These are phyloP conservation scores for Noctuana brunneofusca DNA, from an alignment of 2,888 invertebrate genomes.

Conservation along the genomic window DNA sequence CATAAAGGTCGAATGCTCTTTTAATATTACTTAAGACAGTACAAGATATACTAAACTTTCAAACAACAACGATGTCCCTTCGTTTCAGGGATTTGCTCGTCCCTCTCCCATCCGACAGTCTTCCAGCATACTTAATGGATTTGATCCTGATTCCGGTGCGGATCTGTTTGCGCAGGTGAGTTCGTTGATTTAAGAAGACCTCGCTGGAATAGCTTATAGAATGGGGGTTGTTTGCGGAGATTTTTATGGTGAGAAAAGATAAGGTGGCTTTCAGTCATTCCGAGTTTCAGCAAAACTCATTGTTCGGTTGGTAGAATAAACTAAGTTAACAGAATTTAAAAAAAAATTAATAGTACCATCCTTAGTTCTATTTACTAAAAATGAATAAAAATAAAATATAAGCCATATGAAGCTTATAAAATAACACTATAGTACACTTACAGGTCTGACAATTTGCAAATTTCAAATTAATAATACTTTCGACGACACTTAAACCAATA, in stretches of 20 bases:
- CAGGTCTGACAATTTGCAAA: too few species aligned
- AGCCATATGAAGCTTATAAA: too few species aligned
- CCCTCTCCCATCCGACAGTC: neutral
- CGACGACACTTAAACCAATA: neutral
- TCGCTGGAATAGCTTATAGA: constrained; percentile 5
- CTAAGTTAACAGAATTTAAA: too few species aligned
- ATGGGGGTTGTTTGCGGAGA: neutral
- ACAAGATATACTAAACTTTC: neutral
- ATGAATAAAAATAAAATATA: too few species aligned
- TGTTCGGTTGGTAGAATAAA: neutral
- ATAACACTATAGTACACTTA: too few species aligned
- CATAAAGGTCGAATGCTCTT: too few species aligned
- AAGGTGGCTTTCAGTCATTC: neutral
- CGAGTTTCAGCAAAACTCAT: neutral
- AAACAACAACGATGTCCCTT: neutral
- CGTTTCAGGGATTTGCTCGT: neutral
- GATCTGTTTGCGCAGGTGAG: constrained; percentile 20
- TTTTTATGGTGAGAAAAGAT: neutral
- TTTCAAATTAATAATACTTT: neutral
- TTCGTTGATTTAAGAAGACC: constrained; percentile 11
- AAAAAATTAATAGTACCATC: neutral
- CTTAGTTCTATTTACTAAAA: too few species aligned
- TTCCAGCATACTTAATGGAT: constrained; percentile 11
- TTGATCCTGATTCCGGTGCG: constrained; percentile 15
- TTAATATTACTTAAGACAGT: neutral